phyloP scores from a whole-genome alignment of 2,797 vertebrate species.

The Lepilemur septentrionalis region DNA sequence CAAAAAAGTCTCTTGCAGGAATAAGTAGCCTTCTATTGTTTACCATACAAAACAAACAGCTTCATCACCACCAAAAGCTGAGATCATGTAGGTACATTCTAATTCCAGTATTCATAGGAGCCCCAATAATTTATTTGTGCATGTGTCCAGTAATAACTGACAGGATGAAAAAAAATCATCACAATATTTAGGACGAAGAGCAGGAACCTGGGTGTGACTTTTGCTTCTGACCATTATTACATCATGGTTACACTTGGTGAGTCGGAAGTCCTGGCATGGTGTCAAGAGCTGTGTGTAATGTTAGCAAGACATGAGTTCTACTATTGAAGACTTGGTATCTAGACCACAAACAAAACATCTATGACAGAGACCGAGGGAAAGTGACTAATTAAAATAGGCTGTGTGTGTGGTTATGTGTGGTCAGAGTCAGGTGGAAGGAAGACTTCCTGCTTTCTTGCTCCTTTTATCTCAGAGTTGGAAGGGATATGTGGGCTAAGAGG shows the following conservation, averaged over 20 bases:
- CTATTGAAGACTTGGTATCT: neutral
- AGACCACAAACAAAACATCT: neutral
- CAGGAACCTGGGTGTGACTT: neutral
- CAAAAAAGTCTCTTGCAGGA: neutral
- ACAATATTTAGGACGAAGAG: neutral
- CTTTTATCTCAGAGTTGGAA: neutral
- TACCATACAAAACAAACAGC: neutral
- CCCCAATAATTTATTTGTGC: neutral
- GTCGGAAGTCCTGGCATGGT: neutral
- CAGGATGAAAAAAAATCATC: neutral
- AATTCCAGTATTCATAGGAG: neutral
- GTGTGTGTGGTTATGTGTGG: neutral
- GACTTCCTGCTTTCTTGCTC: neutral
- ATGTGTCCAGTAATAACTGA: neutral
- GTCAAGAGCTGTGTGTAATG: neutral
- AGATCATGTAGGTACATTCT: neutral
- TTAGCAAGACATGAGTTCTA: neutral
- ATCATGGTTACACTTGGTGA: neutral
- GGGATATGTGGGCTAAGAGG: neutral
- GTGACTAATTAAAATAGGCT: neutral
- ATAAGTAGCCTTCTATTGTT: neutral
- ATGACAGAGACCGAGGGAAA: neutral
- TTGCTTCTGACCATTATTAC: neutral
- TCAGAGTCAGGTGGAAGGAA: neutral
- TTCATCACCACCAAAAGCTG: neutral